Percentiles rank a stretch among this genome's conserved stretches.
These are phyloP conservation scores for Anhinga anhinga DNA, from an alignment of 2,113 vertebrate species.

Conservation along the genomic window DNA sequence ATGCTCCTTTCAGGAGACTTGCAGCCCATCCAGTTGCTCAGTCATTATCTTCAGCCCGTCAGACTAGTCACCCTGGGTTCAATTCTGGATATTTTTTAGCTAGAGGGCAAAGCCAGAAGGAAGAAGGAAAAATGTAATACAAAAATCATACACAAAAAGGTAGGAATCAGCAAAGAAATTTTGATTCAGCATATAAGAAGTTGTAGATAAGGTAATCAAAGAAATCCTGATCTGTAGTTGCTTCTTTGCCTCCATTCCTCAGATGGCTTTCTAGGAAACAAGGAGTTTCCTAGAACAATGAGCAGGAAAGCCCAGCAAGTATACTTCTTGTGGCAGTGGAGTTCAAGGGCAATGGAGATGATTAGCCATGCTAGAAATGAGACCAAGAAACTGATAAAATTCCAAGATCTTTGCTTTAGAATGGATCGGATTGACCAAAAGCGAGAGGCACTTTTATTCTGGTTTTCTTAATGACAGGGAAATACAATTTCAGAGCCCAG, in stretches of 20 bases:
- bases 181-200: not conserved
- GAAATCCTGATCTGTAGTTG: not conserved
- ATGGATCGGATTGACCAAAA: fast-evolving
- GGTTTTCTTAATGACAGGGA: not conserved
- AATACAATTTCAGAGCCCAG: not conserved
- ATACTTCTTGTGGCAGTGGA: not conserved
- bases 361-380: not conserved
- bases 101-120: not conserved
- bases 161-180: not conserved
- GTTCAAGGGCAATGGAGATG: not conserved
- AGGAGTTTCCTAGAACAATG: too few relatives aligned
- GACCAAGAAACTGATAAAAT: not conserved
- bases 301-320: not conserved
- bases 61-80: not conserved
- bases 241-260: not conserved
- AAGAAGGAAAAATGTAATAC: not conserved
- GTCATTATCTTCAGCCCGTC: not conserved
- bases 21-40: not conserved
- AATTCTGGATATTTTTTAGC: not conserved
- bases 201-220: not conserved
- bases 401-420: not conserved
- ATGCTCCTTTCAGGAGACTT: not conserved
- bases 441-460: not conserved
- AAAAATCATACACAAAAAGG: not conserved
- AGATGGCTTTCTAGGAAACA: not conserved